These are phyloP conservation scores for Galeruca laticollis DNA, from an alignment of 2,888 invertebrate genomes.

Conservation along the genomic window DNA sequence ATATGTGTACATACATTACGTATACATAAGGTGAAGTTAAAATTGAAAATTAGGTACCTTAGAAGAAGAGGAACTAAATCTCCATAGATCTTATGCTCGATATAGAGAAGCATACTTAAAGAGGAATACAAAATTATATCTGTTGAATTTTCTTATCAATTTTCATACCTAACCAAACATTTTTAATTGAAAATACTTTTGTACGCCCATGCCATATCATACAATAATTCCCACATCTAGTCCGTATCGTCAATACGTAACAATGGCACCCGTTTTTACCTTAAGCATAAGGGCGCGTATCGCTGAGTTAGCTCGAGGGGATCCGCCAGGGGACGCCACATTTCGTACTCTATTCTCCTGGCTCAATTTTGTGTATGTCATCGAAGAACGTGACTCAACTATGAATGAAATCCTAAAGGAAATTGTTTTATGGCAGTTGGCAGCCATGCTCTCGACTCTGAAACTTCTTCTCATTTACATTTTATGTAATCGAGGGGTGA, in stretches of 20 bases:
- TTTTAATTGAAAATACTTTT: no score
- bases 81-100: no score
- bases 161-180: no score
- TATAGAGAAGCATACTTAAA: no score
- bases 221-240: slow-evolving; percentile 55
- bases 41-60: no score
- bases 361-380: slow-evolving; percentile 66
- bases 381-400: slow-evolving; percentile 66
- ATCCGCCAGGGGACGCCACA: slow-evolving; percentile 56
- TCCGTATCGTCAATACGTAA: slow-evolving; percentile 43
- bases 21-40: no score
- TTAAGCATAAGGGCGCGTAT: slow-evolving; percentile 52
- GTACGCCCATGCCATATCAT: slow-evolving; percentile 51
- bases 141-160: no score
- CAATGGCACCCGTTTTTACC: slow-evolving; percentile 53
- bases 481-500: slow-evolving; percentile 42
- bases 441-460: slow-evolving; percentile 55
- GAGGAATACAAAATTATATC: no score
- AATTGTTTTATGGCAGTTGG: slow-evolving; percentile 65
- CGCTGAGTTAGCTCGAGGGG: slow-evolving; percentile 31
- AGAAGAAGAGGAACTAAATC: no score
- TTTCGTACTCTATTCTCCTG: slow-evolving; percentile 61
- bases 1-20: no score
- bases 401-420: slow-evolving; percentile 61
- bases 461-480: slow-evolving; percentile 55